These are phyloP conservation scores for Lates calcarifer DNA, from an alignment of 2,113 vertebrate species.

Conservation along the genomic window DNA sequence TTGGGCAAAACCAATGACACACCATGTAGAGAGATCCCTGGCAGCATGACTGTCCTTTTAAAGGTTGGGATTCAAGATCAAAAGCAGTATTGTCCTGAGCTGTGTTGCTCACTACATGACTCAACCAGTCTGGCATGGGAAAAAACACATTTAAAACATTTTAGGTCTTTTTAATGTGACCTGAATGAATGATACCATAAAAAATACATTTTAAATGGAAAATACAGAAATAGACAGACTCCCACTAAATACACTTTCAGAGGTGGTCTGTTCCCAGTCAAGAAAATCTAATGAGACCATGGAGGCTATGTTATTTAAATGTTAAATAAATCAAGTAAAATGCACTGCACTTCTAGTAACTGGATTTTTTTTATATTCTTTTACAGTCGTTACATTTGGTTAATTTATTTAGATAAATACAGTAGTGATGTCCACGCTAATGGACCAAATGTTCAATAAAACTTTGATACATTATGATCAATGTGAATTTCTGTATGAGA, in stretches of 20 bases:
- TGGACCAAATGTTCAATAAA: neutral
- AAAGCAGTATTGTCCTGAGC: neutral
- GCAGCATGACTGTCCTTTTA: neutral
- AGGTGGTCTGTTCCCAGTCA: neutral
- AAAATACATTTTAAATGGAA: neutral
- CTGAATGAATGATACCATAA: neutral
- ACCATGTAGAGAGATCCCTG: neutral
- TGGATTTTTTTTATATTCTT: no score
- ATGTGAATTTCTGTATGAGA: no score
- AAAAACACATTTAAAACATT: neutral
- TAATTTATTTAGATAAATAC: neutral
- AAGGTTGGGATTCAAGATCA: slow-evolving; percentile 19
- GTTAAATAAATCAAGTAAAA: no score
- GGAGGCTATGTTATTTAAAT: neutral
- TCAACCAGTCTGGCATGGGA: neutral
- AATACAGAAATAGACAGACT: neutral
- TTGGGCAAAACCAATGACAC: neutral
- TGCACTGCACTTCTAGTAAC: no score
- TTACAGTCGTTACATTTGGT: neutral
- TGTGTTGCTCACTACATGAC: neutral
- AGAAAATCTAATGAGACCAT: slow-evolving; percentile 1
- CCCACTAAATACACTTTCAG: neutral
- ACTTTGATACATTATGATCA: neutral
- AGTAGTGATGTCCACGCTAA: neutral
- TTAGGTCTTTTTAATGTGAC: neutral